phyloP scores from a whole-genome alignment of 2,888 invertebrate genomes.

The Sesia apiformis region DNA sequence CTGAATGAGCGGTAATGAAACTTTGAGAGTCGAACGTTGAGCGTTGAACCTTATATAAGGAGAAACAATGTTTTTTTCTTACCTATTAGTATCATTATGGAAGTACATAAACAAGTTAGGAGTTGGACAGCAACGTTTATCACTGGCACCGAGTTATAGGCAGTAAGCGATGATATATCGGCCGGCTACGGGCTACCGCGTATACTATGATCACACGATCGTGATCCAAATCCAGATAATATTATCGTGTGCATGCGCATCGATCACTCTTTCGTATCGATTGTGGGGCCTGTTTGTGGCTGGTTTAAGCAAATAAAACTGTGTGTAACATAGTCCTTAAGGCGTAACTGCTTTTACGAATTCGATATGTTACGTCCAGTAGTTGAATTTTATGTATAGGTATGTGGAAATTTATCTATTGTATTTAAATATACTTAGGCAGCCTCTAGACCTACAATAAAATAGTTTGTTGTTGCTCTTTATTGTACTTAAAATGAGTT shows the following conservation, averaged over 20 bases:
- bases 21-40: no score
- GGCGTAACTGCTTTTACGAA: background rate
- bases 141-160: constrained; percentile 45
- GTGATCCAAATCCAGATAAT: constrained; percentile 37
- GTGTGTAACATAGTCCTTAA: no score
- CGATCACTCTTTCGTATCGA: constrained; percentile 29
- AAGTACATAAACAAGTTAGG: background rate
- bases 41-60: no score
- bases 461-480: no score
- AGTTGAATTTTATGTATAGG: background rate
- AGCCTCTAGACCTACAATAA: no score
- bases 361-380: background rate
- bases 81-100: background rate
- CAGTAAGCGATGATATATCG: constrained; percentile 55
- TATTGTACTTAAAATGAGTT: no score
- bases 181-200: constrained; percentile 41
- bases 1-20: no score
- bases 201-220: constrained; percentile 23
- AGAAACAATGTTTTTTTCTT: no score
- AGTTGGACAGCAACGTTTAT: constrained; percentile 27
- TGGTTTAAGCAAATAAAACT: background rate
- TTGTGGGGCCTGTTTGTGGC: constrained; percentile 8
- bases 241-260: constrained; percentile 27
- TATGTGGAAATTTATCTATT: background rate
- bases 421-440: background rate